Evolutionary conservation across 2,113 vertebrate species (phyloP), one percentile per base, ranked within the genome.

Genomic region (Vicugna pacos): DNA sequence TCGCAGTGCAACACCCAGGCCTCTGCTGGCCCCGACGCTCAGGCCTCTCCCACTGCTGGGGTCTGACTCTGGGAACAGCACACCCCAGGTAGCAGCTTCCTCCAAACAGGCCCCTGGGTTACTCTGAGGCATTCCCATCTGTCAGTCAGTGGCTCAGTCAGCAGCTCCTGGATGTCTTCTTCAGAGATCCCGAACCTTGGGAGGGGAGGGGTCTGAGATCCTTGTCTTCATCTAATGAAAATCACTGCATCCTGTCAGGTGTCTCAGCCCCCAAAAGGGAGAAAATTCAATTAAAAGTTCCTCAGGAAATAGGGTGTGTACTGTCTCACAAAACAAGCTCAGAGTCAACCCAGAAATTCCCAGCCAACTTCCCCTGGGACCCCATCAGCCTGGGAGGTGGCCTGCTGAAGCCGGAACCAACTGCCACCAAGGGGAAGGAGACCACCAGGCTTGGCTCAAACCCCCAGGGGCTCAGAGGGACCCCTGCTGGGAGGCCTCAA

Each of bases 301-400:
- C 54, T 85, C 48, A 30, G 65, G 35, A 38, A 62, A 52, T 0
- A 42, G 22, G 35, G 32, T 4, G 0, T 9, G 2, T 16, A 13
- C 22, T n/a, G 30, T 26, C 13, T 67, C 30, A 5, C 0, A 0
- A 42, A 8, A 10, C 70, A 24, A 19, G 48, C 9, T 6, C 22
- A 35, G 69, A 64, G 58, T 76, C 15, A 24, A 26, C 42, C 69
- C 42, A 28, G 42, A 32, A 17, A 38, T 4, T 4, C 82, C 62
- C 0, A 0, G 46, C 60, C 54, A 46, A 5, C 48, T 15, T 65
- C 58, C 26, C 2, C 5, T 17, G 0, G 0, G 1, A 17, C 17
- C 42, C 65, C 42, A 3, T 3, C 2, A 2, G 35, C 24, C 69
- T 8, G 24, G 48, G 42, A 52, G 35, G 20, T 7, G 28, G 13